A percentile compares a stretch with the other conserved stretches of the same genome.
These are phyloP conservation scores for Burhinus bistriatus DNA, from an alignment of 2,113 vertebrate species.

Conservation along the genomic window DNA sequence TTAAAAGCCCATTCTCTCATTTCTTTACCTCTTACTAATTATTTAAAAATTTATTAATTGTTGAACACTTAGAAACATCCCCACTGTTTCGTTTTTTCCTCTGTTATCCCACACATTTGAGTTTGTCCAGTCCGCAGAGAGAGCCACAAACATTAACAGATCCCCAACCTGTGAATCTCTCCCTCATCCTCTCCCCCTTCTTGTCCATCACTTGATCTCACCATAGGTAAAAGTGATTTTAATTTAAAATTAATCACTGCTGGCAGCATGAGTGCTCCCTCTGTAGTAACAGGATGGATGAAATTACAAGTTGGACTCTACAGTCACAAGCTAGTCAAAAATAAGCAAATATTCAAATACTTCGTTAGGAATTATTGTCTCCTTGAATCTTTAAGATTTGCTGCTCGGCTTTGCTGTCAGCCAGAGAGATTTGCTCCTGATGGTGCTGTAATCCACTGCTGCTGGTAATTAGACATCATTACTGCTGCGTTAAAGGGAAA, in stretches of 20 bases:
- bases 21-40: constrained; percentile 4
- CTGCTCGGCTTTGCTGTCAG: constrained; percentile 68
- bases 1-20: constrained; percentile 21
- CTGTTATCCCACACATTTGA: neutral
- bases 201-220: constrained; percentile 31
- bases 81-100: neutral
- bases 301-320: constrained; percentile 21
- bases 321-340: constrained; percentile 29
- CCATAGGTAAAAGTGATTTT: constrained; percentile 38
- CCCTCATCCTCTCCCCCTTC: neutral
- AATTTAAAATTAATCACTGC: constrained; percentile 19
- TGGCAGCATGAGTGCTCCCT: neutral
- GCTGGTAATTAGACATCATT: constrained; percentile 85
- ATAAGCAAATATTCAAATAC: constrained; percentile 36
- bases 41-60: constrained; percentile 59
- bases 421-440: constrained; percentile 73
- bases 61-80: neutral
- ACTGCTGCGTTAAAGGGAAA: constrained; percentile 75
- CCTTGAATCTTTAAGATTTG: constrained; percentile 62
- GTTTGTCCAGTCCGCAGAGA: neutral
- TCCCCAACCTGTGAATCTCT: neutral
- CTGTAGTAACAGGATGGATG: neutral
- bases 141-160: neutral
- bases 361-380: constrained; percentile 56
- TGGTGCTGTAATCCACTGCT: constrained; percentile 76